Evolutionary conservation across 1,140 invertebrate species (phyloP), one percentile per base, ranked within the genome.

Genomic region (Venustaconcha ellipsiformis): DNA sequence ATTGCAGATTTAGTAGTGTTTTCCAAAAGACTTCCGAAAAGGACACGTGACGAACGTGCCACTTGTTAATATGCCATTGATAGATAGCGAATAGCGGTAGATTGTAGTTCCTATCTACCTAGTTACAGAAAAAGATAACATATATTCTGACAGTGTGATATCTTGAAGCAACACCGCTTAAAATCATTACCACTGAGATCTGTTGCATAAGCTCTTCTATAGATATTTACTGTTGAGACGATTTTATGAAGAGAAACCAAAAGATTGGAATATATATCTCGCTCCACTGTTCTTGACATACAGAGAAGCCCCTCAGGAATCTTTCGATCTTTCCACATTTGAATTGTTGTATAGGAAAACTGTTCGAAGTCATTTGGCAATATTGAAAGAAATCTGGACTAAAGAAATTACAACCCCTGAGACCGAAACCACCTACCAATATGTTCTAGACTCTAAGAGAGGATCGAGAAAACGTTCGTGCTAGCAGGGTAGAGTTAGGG

Each of bases 201-300:
- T 14, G 76, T 82, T 14, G 74, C 78, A 23, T 77, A 82, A 57
- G 76, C 79, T 14, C 62, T 82, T 58, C 37, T 76, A 14, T 68
- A 78, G 8, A 87, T 90, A 12, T 90, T 91, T 82, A 77, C 80
- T 14, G 76, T 57, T 78, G 57, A 66, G 63, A 57, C 69, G 48
- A 55, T 67, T 83, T 71, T 67, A 60, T 57, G 15, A 11, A 30
- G 66, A 80, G 58, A 67, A 48, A 26, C 60, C 66, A 70, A 66
- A 59, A 26, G 72, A 72, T 15, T 78, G 64, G 86, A 82, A 89
- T 68, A 63, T 60, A 18, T 80, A 78, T 65, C 37, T 87, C 14
- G 76, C 71, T 15, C 75, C 72, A 17, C 67, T 78, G 6, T n/a
- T 80, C 18, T 72, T 71, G 64, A 69, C 72, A 8, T 78, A 72